Percentiles rank a stretch among this genome's conserved stretches.
phyloP scores from a whole-genome alignment of 1,140 invertebrate genomes.

The Bathynomus jamesi region DNA sequence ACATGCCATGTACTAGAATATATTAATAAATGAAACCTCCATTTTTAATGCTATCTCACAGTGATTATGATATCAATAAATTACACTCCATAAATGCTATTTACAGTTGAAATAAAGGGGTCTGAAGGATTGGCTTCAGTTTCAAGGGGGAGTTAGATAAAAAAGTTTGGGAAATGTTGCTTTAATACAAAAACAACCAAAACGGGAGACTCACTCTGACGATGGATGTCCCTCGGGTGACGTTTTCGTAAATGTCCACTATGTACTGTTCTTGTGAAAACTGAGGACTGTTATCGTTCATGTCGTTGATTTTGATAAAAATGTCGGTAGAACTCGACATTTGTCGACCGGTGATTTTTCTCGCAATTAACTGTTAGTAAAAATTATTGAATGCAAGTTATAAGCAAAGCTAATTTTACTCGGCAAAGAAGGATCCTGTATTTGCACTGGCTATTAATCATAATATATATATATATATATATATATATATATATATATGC shows the following conservation, averaged over 20 bases:
- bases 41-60: too few species aligned
- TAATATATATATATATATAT: slow-evolving; percentile 11
- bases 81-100: too few species aligned
- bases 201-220: slow-evolving; percentile 62
- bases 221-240: slow-evolving; percentile 62
- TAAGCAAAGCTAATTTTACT: neutral
- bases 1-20: too few species aligned
- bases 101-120: too few species aligned
- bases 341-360: slow-evolving; percentile 21
- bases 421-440: neutral
- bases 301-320: slow-evolving; percentile 70
- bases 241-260: slow-evolving; percentile 68
- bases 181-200: too few species aligned
- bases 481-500: slow-evolving; percentile 24
- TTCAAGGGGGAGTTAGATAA: too few species aligned
- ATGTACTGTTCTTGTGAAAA: slow-evolving; percentile 66
- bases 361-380: slow-evolving; percentile 18
- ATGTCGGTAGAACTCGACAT: slow-evolving; percentile 60
- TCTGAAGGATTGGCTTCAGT: too few species aligned
- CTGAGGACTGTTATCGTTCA: slow-evolving; percentile 80
- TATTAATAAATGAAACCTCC: too few species aligned
- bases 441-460: neutral
- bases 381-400: neutral
- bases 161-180: too few species aligned
- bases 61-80: too few species aligned